phyloP scores from a whole-genome alignment of 2,113 vertebrate genomes.

The Actenoides hombroni region DNA sequence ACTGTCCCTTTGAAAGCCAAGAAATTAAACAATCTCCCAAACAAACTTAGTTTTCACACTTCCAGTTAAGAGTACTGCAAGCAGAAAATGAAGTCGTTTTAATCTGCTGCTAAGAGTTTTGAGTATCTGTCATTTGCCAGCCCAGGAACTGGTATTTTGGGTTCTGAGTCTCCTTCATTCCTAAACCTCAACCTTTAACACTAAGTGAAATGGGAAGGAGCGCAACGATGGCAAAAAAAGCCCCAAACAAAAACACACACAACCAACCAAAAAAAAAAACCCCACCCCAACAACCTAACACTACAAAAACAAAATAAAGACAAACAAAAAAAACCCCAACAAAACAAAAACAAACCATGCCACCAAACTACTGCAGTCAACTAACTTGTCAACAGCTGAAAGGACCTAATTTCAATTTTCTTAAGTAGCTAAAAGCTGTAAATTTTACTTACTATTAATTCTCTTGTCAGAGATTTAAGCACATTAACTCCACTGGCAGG shows the following conservation, averaged over 20 bases:
- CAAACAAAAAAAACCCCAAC: too few species aligned
- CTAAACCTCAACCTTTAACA: not conserved
- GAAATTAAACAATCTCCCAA: not conserved
- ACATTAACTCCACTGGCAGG: not conserved
- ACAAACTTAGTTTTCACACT: not conserved
- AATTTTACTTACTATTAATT: not conserved
- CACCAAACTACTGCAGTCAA: not conserved
- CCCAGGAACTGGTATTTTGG: not conserved
- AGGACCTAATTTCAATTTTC: not conserved
- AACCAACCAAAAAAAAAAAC: too few species aligned
- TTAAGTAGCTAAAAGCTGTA: not conserved
- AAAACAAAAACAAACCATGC: too few species aligned
- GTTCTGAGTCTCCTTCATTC: not conserved
- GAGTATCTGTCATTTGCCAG: not conserved
- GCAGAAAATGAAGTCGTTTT: not conserved
- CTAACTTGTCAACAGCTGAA: not conserved
- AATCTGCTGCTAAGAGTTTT: not conserved
- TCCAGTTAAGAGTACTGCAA: not conserved
- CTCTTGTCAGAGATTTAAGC: not conserved
- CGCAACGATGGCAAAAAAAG: rapidly evolving
- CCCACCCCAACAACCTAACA: too few species aligned
- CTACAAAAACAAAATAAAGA: too few species aligned
- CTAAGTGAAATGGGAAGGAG: rapidly evolving
- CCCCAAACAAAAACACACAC: too few species aligned
- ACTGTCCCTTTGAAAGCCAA: not conserved